Evolutionary conservation across 2,888 invertebrate genomes (phyloP), one percentile per base, ranked within the genome.

Genomic region (Phyllotreta cruciferae): DNA sequence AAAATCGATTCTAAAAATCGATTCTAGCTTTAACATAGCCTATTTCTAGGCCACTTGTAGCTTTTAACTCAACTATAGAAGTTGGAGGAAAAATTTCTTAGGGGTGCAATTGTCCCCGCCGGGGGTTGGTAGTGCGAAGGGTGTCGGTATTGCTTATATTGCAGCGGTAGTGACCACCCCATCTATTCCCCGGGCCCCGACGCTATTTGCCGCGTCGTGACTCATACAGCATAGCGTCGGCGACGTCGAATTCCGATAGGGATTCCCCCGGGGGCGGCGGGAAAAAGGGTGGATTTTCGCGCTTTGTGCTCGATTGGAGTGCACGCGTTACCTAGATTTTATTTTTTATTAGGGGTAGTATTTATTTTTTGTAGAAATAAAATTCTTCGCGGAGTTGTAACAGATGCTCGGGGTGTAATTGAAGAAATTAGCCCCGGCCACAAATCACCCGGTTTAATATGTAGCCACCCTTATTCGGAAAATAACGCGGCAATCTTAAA

Each of bases 141-240:
- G 69, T 68, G 64, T 64, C 65, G 38, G 56, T 60, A 57, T 64
- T 66, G 68, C 67, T 67, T 67, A 65, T 67, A 65, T 67, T 65
- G 67, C 67, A 66, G n/a, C 56, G 61, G 56, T 47, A 67, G 68
- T 70, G 71, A 71, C 70, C 74, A 71, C 71, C 77, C 74, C 71
- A 62, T 70, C 77, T 74, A 78, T 78, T 78, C 77, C 78, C 78
- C 41, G 35, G 14, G 7, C 8, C 49, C 9, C 74, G 74, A 74
- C 73, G 77, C 77, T 78, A 76, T 78, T 79, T 78, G 77, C 75
- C 66, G 72, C 73, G 60, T 71, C 74, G 76, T 80, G 80, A 80
- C 71, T 80, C 80, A 80, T 74, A n/a, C n/a, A 47, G 74, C 70
- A 70, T 67, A 73, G 77, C 72, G 45, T 60, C 73, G 75, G 35